Percentiles rank a stretch among this genome's conserved stretches.
Evolutionary conservation across 1,140 invertebrate genomes (phyloP).

Genomic region (Drosophila pruinosa): DNA sequence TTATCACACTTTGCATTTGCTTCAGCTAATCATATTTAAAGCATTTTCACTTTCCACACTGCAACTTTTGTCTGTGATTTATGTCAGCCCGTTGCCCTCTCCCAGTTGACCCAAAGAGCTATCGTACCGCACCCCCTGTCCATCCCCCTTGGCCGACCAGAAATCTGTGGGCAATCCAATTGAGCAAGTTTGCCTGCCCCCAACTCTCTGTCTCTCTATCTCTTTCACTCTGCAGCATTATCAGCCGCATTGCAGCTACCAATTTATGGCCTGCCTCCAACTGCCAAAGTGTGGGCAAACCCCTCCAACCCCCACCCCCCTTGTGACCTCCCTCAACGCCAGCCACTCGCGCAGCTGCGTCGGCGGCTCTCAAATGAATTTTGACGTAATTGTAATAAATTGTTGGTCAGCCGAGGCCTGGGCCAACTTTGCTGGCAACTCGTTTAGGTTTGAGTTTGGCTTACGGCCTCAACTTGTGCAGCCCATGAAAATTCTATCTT

Average conservation of each 20-base stretch:
- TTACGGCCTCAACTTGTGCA: background rate
- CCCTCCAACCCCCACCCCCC: background rate
- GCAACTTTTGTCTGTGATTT: conserved; percentile 67
- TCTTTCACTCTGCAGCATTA: conserved; percentile 42
- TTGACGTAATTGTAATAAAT: conserved; percentile 81
- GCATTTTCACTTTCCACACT: conserved; percentile 27
- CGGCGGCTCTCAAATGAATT: conserved; percentile 69
- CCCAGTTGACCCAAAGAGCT: conserved; percentile 54
- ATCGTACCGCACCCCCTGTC: background rate
- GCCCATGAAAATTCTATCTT: conserved; percentile 52
- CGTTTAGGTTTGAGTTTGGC: background rate
- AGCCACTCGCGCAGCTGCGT: conserved; percentile 24
- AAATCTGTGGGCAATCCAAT: conserved; percentile 60
- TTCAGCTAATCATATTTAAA: conserved; percentile 33
- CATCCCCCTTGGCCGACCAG: conserved; percentile 4
- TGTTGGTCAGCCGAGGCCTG: conserved; percentile 63
- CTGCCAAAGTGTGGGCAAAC: too few species aligned
- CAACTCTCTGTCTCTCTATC: background rate
- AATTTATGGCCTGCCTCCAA: conserved; percentile 58
- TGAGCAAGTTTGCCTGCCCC: conserved; percentile 44
- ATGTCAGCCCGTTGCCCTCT: conserved; percentile 24
- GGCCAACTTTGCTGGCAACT: conserved; percentile 31
- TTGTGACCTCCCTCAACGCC: too few species aligned
- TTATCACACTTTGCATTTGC: background rate
- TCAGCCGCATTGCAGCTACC: conserved; percentile 73